phyloP scores from a whole-genome alignment of 1,140 invertebrate genomes.

The Cotesia chilonis region DNA sequence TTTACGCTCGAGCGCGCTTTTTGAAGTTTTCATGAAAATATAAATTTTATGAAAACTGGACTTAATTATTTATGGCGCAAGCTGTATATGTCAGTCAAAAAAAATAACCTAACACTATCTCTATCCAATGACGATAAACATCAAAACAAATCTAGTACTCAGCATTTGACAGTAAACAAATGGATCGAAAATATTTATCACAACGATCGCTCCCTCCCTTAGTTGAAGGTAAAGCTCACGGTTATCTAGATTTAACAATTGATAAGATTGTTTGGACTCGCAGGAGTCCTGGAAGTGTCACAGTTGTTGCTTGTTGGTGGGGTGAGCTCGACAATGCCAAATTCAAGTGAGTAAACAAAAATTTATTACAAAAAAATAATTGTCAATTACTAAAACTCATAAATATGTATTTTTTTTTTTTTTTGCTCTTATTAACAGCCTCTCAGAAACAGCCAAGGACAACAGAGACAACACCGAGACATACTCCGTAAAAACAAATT shows the following conservation, averaged over 20 bases:
- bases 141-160: too few relatives aligned
- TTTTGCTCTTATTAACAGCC: slow-evolving; percentile 44
- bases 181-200: slow-evolving; percentile 49
- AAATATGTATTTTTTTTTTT: slow-evolving; percentile 12
- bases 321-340: slow-evolving; percentile 54
- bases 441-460: slow-evolving; percentile 43
- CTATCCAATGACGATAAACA: too few relatives aligned
- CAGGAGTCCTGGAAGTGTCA: slow-evolving; percentile 50
- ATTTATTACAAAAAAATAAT: too few relatives aligned
- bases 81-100: too few relatives aligned
- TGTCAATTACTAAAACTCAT: neutral
- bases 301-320: slow-evolving; percentile 58
- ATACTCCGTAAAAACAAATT: slow-evolving; percentile 57
- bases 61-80: too few relatives aligned
- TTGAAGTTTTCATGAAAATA: too few relatives aligned
- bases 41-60: too few relatives aligned
- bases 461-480: slow-evolving; percentile 44
- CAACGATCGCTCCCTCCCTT: slow-evolving; percentile 55
- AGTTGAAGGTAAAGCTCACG: slow-evolving; percentile 59
- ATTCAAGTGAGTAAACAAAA: slow-evolving; percentile 52
- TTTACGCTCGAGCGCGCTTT: too few relatives aligned
- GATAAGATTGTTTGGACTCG: slow-evolving; percentile 57
- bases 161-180: slow-evolving; percentile 36
- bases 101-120: too few relatives aligned
- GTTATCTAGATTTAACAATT: slow-evolving; percentile 53